Base-by-base conservation (phyloP, 2,888 invertebrate genomes). In the Chesias legatella region DNA sequence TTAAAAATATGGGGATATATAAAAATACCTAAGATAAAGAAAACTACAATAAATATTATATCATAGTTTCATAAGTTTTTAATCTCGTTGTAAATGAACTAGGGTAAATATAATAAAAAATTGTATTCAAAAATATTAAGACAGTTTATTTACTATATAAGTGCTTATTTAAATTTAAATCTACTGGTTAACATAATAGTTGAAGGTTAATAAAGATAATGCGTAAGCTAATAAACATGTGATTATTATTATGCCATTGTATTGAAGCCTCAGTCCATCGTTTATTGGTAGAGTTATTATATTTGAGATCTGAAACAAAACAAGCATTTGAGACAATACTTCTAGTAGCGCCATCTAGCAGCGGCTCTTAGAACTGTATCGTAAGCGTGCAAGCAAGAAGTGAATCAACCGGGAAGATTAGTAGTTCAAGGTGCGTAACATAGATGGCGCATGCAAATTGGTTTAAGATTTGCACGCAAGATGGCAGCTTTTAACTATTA, bases 271-370 rank as follows among this genome's bases (percentile, higher is more conserved):
- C 3, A n/a, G 29, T 41, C 52, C 65, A 17, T 46, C 40, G 35
- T 67, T 76, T 17, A 72, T 35, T 0, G 83, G 82, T 10, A 85
- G 33, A 0, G 68, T 60, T 34, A 85, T 74, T 20, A 80, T 63
- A 40, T 84, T 84, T 1, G 74, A 48, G 3, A 83, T 45, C 84
- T 84, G 78, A 43, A 80, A 77, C 33, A 60, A 56, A 57, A 40
- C 13, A 33, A 17, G 1, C 13, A 24, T 22, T 8, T n/a, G 30
- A 29, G 28, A 20, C 6, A 25, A 24, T 30, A 6, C 9, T 20
- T 33, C 11, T 26, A 6, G 3, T 29, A 53, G 7, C 45, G 56
- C 46, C 65, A 67, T 59, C 68, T 65, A 51, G 30, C 24, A 23
- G 3, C 4, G 2, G 6, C 0, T 3, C 0, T 0, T 0, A 1